phyloP scores from a whole-genome alignment of 2,888 invertebrate genomes.

The Malachius bipustulatus region DNA sequence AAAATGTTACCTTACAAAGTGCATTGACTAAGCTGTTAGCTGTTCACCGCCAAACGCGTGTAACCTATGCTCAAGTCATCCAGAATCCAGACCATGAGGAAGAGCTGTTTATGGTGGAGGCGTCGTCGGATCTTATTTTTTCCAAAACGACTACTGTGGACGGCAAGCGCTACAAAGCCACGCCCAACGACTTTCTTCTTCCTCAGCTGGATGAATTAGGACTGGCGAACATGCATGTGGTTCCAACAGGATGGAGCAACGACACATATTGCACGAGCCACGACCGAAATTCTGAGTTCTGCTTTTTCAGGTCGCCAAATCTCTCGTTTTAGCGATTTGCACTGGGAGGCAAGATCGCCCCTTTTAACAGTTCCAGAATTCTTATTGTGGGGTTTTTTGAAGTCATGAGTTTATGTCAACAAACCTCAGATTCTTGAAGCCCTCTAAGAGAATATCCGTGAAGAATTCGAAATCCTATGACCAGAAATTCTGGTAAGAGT shows the following conservation, averaged over 20 bases:
- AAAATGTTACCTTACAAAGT: background rate
- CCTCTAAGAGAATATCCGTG: background rate
- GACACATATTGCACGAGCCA: slow-evolving; percentile 1
- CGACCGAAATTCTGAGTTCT: background rate
- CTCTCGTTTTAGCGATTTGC: slow-evolving; percentile 1
- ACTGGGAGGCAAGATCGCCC: background rate
- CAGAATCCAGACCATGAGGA: background rate
- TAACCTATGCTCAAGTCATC: slow-evolving; percentile 1
- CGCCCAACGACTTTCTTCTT: background rate
- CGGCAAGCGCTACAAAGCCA: background rate
- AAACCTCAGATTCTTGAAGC: background rate
- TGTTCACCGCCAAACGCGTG: background rate
- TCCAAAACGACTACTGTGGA: background rate
- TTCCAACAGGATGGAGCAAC: slow-evolving; percentile 4
- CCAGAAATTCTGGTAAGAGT: background rate
- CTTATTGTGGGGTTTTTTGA: background rate
- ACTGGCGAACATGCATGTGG: background rate
- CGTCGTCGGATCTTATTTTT: background rate
- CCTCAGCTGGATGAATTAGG: background rate
- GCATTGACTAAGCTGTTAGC: background rate
- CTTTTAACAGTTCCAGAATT: background rate
- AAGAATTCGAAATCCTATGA: background rate
- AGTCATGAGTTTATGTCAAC: background rate
- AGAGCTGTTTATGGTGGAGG: background rate
- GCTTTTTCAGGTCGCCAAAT: background rate